These are phyloP conservation scores for Nomada hirtipes DNA, from an alignment of 2,888 invertebrate genomes.

Conservation along the genomic window DNA sequence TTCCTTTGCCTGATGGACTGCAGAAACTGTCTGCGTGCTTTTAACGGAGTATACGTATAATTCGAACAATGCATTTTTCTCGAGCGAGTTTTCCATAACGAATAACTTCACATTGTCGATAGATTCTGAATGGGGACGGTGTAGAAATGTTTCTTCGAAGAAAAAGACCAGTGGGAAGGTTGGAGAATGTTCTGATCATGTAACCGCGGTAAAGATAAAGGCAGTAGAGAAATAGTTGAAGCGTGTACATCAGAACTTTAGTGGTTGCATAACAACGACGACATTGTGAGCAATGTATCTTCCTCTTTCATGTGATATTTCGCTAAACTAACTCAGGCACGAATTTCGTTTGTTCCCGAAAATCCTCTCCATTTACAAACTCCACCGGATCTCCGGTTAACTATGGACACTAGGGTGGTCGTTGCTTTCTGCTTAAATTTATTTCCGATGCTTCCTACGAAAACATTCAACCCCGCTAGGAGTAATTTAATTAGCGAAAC, in stretches of 20 bases:
- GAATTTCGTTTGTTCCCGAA: conserved; percentile 5
- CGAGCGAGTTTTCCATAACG: not conserved
- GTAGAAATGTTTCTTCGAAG: not conserved
- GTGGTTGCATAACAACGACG: not conserved
- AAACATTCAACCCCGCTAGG: not conserved
- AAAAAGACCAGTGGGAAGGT: not conserved
- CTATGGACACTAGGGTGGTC: not conserved
- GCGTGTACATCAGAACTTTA: not conserved
- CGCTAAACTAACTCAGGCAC: not conserved
- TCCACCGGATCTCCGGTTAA: too few species aligned
- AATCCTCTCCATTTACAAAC: too few species aligned
- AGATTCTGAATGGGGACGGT: not conserved
- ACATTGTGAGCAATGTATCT: not conserved
- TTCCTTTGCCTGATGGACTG: not conserved
- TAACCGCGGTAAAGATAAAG: not conserved
- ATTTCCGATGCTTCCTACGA: not conserved
- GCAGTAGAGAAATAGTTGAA: not conserved
- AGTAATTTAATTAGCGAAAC: not conserved
- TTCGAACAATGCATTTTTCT: not conserved
- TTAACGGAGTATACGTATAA: not conserved
- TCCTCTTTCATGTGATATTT: not conserved
- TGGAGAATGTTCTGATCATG: not conserved
- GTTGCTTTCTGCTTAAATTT: conserved; percentile 5
- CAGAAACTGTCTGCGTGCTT: not conserved
- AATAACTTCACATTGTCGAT: not conserved